Evolutionary conservation across 2,113 vertebrate genomes (phyloP).

Genomic region (Grantiella picta): DNA sequence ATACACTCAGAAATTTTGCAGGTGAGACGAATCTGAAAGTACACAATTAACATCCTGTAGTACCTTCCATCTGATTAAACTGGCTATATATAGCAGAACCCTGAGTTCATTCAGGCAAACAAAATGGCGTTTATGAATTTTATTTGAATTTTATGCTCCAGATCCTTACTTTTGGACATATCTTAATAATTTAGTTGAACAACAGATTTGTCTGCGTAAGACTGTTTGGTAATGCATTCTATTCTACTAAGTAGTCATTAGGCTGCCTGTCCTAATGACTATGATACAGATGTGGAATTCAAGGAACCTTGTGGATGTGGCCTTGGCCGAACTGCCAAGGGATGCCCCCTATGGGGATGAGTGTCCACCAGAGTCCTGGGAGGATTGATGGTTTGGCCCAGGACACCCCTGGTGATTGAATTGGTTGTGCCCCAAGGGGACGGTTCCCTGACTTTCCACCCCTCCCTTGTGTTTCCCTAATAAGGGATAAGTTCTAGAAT

Average conservation of each 20-base stretch:
- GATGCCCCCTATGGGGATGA: too few species aligned
- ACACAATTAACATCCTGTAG: background rate
- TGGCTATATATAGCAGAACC: background rate
- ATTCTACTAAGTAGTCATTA: slow-evolving; percentile 7
- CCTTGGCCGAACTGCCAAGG: too few species aligned
- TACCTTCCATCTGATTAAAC: background rate
- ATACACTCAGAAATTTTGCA: background rate
- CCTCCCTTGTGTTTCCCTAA: too few species aligned
- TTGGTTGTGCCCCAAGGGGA: too few species aligned
- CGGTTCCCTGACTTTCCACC: too few species aligned
- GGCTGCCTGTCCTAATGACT: background rate
- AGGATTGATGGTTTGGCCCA: too few species aligned
- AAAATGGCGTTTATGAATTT: background rate
- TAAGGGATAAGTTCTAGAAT: too few species aligned
- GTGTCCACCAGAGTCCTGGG: too few species aligned
- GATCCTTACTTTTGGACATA: background rate
- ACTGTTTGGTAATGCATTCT: background rate
- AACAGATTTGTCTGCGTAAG: background rate
- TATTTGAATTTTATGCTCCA: slow-evolving; percentile 31
- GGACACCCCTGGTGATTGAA: too few species aligned
- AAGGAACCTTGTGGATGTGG: too few species aligned
- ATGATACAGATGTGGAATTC: background rate
- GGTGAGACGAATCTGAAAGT: background rate
- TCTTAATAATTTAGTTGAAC: slow-evolving; percentile 22
- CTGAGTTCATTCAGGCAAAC: background rate